Conservation (phyloP, 2,888 invertebrate species). For the Drepana falcataria region DNA sequence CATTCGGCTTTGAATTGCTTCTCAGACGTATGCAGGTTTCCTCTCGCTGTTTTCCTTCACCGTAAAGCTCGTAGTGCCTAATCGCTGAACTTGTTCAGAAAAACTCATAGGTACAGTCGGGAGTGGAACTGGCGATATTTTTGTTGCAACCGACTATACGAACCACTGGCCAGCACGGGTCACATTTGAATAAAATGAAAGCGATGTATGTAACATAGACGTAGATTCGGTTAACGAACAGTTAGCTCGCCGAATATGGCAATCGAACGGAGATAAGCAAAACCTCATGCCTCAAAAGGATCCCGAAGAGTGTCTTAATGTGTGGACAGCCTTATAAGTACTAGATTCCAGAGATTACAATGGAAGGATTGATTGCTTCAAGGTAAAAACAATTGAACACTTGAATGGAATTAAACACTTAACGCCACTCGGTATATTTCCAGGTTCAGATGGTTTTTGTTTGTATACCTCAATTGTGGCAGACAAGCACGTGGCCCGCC, state of each 20-base stretch:
- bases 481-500: too few relatives aligned
- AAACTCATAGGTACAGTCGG: too few relatives aligned
- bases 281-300: constrained; percentile 18
- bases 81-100: too few relatives aligned
- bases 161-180: too few relatives aligned
- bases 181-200: neutral
- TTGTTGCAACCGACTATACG: too few relatives aligned
- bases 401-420: neutral
- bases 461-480: too few relatives aligned
- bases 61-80: too few relatives aligned
- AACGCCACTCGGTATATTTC: neutral
- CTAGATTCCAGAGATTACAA: constrained; percentile 4
- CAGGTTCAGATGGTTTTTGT: too few relatives aligned
- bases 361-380: constrained; percentile 10
- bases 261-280: neutral
- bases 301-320: constrained; percentile 13
- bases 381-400: neutral
- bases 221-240: neutral
- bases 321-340: constrained; percentile 26
- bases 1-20: too few relatives aligned
- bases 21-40: too few relatives aligned
- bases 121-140: too few relatives aligned
- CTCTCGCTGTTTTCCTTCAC: too few relatives aligned
- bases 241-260: neutral
- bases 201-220: neutral